Conservation (phyloP, 2,113 vertebrate genomes). For the Lamprotornis superbus region DNA sequence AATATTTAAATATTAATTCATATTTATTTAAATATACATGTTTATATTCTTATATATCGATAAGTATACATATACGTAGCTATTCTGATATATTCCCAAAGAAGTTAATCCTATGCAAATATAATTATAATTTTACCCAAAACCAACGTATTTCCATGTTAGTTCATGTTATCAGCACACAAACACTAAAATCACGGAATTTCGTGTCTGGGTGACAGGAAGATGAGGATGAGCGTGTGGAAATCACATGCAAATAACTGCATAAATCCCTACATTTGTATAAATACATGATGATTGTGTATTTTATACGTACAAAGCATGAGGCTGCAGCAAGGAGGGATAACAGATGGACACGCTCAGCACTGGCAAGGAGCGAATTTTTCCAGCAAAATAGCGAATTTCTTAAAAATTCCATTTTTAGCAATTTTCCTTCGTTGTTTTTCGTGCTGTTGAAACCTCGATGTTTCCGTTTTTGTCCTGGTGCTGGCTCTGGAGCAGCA, state of each 20-base stretch:
- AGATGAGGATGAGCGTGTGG: neutral
- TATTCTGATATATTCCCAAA: neutral
- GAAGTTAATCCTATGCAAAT: neutral
- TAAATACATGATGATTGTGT: fast-evolving
- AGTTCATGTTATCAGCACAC: neutral
- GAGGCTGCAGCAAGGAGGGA: neutral
- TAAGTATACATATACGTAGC: neutral
- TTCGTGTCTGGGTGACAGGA: neutral
- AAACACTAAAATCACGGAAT: neutral
- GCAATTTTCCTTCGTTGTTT: neutral
- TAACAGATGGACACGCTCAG: neutral
- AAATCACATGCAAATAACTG: neutral
- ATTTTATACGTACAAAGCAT: fast-evolving
- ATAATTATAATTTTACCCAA: neutral
- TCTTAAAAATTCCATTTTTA: neutral
- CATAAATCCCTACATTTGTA: neutral
- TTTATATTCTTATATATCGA: neutral
- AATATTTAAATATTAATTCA: no score
- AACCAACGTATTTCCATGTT: fast-evolving
- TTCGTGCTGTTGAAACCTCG: no score
- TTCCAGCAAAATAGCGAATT: fast-evolving
- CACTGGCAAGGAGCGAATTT: neutral
- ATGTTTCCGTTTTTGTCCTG: fast-evolving
- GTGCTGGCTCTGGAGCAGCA: neutral
- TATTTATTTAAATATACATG: neutral